A percentile compares a stretch with the other conserved stretches of the same genome.
These are phyloP conservation scores for Cacatua alba DNA, from an alignment of 2,113 vertebrate species.

Conservation along the genomic window DNA sequence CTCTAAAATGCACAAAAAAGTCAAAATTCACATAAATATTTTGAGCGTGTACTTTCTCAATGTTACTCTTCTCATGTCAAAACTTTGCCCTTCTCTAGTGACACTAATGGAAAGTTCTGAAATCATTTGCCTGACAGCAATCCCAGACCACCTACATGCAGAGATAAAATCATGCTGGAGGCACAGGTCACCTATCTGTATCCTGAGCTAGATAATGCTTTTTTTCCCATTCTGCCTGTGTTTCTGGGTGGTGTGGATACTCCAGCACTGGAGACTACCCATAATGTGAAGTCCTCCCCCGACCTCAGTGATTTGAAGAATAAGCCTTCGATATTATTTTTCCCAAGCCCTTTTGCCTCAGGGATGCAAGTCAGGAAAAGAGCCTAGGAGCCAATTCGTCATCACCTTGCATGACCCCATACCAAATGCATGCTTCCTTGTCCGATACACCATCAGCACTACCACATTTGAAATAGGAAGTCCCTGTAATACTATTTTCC, in stretches of 20 bases:
- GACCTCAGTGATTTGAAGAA: not conserved
- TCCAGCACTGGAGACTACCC: not conserved
- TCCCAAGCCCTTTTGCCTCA: not conserved
- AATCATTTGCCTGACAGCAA: not conserved
- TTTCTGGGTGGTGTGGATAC: fast-evolving
- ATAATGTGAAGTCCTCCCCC: not conserved
- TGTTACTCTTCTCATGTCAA: not conserved
- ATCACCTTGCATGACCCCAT: fast-evolving
- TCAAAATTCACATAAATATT: not conserved
- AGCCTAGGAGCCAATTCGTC: not conserved
- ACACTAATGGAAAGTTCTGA: not conserved
- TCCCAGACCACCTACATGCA: not conserved
- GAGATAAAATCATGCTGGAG: not conserved
- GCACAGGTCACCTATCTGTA: fast-evolving
- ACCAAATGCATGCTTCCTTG: fast-evolving
- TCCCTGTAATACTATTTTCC: not conserved
- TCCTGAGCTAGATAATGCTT: not conserved
- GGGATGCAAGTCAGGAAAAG: not conserved
- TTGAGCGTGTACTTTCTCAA: not conserved
- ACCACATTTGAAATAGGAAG: not conserved
- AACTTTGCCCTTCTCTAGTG: not conserved
- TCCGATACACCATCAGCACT: not conserved
- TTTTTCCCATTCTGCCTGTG: not conserved
- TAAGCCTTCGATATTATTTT: not conserved
- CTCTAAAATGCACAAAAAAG: not conserved